Evolutionary conservation across 2,888 invertebrate species (phyloP).

Genomic region (Craniophora ligustri): DNA sequence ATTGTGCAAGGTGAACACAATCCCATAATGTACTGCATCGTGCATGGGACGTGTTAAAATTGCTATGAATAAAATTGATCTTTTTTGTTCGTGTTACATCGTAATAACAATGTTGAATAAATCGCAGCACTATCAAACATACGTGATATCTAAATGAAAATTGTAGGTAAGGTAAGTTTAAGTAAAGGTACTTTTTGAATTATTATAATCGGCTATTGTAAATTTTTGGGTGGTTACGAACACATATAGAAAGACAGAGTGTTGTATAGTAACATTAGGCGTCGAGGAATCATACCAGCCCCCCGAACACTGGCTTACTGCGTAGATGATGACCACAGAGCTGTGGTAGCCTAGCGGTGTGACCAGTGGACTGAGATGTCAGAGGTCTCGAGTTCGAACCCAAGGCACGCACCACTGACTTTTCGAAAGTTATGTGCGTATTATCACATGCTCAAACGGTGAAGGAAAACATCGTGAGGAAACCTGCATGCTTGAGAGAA

Average conservation of each 20-base stretch:
- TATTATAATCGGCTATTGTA: too few species aligned
- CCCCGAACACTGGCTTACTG: slow-evolving; percentile 77
- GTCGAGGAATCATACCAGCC: slow-evolving; percentile 72
- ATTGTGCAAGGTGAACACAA: slow-evolving; percentile 27
- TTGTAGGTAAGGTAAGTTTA: slow-evolving; percentile 26
- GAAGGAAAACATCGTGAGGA: too few species aligned
- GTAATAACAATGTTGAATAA: slow-evolving; percentile 64
- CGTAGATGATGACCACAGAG: slow-evolving; percentile 82
- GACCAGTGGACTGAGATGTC: too few species aligned
- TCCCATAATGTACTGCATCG: slow-evolving; percentile 36
- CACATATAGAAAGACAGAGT: slow-evolving; percentile 74
- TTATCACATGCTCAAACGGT: too few species aligned
- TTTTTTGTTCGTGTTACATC: slow-evolving; percentile 68
- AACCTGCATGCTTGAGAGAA: too few species aligned
- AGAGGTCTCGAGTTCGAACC: too few species aligned
- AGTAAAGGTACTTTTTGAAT: too few species aligned
- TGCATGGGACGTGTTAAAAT: slow-evolving; percentile 63
- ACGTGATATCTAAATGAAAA: slow-evolving; percentile 44
- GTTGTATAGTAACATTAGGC: slow-evolving; percentile 67
- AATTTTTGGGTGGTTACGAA: slow-evolving; percentile 71
- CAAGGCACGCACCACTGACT: too few species aligned
- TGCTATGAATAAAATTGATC: slow-evolving; percentile 60
- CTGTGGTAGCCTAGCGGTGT: too few species aligned
- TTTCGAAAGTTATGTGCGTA: too few species aligned
- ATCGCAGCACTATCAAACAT: slow-evolving; percentile 53